Base-by-base conservation (phyloP, 2,113 vertebrate genomes). In the Charadrius vociferus region DNA sequence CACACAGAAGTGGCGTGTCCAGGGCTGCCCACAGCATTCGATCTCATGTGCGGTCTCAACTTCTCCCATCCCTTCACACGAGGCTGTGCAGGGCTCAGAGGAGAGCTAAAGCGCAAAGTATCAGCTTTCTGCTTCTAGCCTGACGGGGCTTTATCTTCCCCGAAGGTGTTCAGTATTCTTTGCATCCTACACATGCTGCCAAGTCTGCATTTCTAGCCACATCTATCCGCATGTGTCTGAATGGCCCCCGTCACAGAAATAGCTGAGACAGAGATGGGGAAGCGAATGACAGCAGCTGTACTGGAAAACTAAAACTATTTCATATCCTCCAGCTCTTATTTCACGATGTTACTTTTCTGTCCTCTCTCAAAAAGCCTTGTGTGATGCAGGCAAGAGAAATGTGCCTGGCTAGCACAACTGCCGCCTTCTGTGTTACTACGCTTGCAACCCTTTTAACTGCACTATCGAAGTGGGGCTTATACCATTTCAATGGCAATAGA, bases 261-360 rank as follows among this genome's bases (percentile, higher is more conserved):
- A 82, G 83, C 50, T 58, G 91, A 49, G 68, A 55, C 3, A 7
- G 82, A 90, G 80, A 63, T 29, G 7, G 55, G 37, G 12, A 59
- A 74, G 79, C 2, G 6, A 78, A 53, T 66, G 39, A 87, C 56
- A 89, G 78, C 94, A 94, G 91, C 65, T 71, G 81, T 89, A 68
- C 65, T 72, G 88, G n/a, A 72, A 70, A 91, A 78, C 19, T 23
- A 20, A 92, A 91, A 70, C 39, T 10, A n/a, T 68, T 75, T 91
- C 77, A 85, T 87, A 84, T 82, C 45, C 32, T 94, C 49, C 78
- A 92, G 86, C 61, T 91, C 86, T 89, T 70, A 66, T 93, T 96
- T 91, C 88, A 62, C 1, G 3, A 49, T 45, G 39, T 62, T 61
- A 18, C 53, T 93, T 58, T 79, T 89, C 70, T 62, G 50, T 36